These are phyloP conservation scores for Trisateles emortualis DNA, from an alignment of 2,888 invertebrate species.

Conservation along the genomic window DNA sequence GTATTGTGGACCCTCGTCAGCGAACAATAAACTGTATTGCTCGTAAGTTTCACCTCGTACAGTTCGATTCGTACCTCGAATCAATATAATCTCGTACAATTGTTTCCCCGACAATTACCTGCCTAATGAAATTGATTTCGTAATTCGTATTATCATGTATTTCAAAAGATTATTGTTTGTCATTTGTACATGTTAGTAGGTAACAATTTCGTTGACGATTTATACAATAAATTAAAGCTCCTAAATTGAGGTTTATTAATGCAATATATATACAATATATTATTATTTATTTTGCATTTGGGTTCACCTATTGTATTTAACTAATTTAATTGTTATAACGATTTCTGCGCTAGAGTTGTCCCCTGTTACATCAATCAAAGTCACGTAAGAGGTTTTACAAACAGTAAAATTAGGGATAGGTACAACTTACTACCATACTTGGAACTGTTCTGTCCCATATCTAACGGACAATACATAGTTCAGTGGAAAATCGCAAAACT, in stretches of 20 bases:
- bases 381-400: too few relatives aligned
- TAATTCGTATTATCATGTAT: constrained; percentile 45
- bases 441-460: too few relatives aligned
- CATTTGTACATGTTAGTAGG: constrained; percentile 36
- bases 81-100: constrained; percentile 47
- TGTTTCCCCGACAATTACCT: constrained; percentile 52
- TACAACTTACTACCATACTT: too few relatives aligned
- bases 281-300: too few relatives aligned
- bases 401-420: too few relatives aligned
- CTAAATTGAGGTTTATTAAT: neutral
- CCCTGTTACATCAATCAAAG: too few relatives aligned
- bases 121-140: constrained; percentile 49
- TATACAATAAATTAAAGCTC: neutral
- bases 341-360: too few relatives aligned
- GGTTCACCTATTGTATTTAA: too few relatives aligned
- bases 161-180: constrained; percentile 36
- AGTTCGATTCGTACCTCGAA: constrained; percentile 37
- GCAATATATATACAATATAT: too few relatives aligned
- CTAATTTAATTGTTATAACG: too few relatives aligned
- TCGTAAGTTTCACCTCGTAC: constrained; percentile 50
- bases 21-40: constrained; percentile 44
- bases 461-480: too few relatives aligned
- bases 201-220: neutral
- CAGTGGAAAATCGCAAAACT: too few relatives aligned
- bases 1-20: constrained; percentile 73